phyloP scores from a whole-genome alignment of 2,797 vertebrate species.

The Hipposideros larvatus region DNA sequence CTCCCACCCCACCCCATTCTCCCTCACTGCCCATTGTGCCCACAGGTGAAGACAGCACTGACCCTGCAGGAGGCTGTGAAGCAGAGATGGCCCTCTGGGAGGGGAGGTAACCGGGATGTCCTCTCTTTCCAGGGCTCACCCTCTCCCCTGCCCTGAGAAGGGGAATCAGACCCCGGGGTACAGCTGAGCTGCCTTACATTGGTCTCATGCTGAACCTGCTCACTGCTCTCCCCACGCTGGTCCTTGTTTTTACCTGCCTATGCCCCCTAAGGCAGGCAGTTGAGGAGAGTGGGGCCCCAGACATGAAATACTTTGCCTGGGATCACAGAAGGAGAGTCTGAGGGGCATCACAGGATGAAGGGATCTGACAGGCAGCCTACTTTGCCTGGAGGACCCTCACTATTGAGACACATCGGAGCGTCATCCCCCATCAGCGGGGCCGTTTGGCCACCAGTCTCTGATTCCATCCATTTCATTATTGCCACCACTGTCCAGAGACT shows the following conservation, averaged over 20 bases:
- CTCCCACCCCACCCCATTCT: no score
- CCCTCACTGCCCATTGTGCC: neutral
- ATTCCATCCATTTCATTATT: no score
- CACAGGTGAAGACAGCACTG: conserved; percentile 23
- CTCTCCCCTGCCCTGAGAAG: neutral
- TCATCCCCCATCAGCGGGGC: neutral
- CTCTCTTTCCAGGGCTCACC: neutral
- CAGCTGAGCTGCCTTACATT: neutral
- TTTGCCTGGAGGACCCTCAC: neutral
- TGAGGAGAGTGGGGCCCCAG: neutral
- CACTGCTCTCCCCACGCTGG: rapidly evolving
- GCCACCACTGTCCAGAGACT: neutral
- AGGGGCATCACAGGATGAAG: neutral
- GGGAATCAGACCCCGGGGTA: neutral
- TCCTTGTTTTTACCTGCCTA: neutral
- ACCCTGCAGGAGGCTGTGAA: neutral
- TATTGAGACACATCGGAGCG: neutral
- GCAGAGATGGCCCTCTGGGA: neutral
- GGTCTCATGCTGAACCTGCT: neutral
- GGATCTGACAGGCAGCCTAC: neutral
- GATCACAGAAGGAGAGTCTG: neutral
- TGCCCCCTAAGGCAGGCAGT: neutral
- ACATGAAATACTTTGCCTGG: neutral
- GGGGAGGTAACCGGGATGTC: conserved; percentile 47
- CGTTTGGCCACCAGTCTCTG: neutral